phyloP scores from a whole-genome alignment of 2,888 invertebrate species.

The Amphipoea lucens region DNA sequence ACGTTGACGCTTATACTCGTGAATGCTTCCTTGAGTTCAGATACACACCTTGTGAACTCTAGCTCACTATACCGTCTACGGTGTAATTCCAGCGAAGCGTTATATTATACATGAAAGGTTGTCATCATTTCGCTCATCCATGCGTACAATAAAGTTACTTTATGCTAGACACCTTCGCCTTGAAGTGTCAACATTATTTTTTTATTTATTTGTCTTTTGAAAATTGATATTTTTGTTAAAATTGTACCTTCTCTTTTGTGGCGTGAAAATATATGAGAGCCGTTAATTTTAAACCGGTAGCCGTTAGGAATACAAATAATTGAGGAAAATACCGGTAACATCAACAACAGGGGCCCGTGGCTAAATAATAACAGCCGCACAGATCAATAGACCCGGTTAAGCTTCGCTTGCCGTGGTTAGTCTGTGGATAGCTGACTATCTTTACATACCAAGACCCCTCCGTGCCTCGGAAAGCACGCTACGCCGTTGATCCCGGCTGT shows the following conservation, averaged over 20 bases:
- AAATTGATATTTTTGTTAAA: neutral
- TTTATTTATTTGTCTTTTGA: too few species aligned
- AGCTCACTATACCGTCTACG: neutral
- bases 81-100: conserved; percentile 30
- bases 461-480: too few species aligned
- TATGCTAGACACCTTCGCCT: conserved; percentile 4
- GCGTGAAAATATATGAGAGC: neutral
- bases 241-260: neutral
- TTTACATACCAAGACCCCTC: too few species aligned
- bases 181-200: neutral
- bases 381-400: too few species aligned
- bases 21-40: conserved; percentile 38
- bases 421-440: too few species aligned
- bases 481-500: too few species aligned
- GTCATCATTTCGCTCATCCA: conserved; percentile 29
- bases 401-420: too few species aligned
- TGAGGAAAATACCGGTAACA: neutral
- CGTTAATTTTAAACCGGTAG: neutral
- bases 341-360: neutral
- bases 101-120: conserved; percentile 28
- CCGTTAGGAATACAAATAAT: neutral
- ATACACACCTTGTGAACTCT: conserved; percentile 35
- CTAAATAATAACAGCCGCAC: too few species aligned
- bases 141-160: conserved; percentile 31
- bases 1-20: conserved; percentile 13